Base-by-base conservation (phyloP, 2,888 invertebrate genomes). In the Hemaris fuciformis region DNA sequence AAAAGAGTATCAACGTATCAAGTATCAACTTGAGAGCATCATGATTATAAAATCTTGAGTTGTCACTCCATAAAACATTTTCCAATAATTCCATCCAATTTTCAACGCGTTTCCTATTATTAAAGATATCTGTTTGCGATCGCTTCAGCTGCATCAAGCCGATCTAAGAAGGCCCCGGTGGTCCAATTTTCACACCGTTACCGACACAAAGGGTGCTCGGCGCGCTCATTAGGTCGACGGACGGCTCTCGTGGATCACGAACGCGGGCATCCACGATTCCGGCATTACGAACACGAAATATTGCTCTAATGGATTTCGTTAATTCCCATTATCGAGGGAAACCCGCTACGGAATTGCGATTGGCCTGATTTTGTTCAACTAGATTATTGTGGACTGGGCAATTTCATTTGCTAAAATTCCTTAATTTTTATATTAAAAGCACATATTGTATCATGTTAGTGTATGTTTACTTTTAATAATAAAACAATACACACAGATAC, bases 191-290 rank as follows among this genome's bases (percentile, higher is more conserved):
- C 53, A 31, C 53, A 53, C 53, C 53, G 18, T 31, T 8, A 25
- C 8, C 48, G 53, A 27, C 31, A 18, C 53, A 53, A 31, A 53
- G 31, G 53, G 27, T 31, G 53, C 53, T 13, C 18, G 31, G 27
- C 53, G 53, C 31, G 18, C 27, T 53, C 53, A 53, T 53, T 53
- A 53, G 3, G 10, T n/a, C 27, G 53, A 53, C 15, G 48, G 48
- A n/a, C n/a, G n/a, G n/a, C n/a, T n/a, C 53, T 53, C 46, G 53
- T 31, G 53, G 53, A 1, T 27, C 53, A 53, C 53, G 53, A 53
- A 8, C 31, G 23, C 46, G 18, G 31, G 27, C 15, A 15, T 27
- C 53, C 53, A 53, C 53, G 53, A 53, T 10, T 31, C 4, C 18
- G 27, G 27, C 53, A 53, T 53, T 53, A 53, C 27, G 25, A n/a